Conservation (phyloP, 2,797 vertebrate genomes). For the Eulemur albifrons region DNA sequence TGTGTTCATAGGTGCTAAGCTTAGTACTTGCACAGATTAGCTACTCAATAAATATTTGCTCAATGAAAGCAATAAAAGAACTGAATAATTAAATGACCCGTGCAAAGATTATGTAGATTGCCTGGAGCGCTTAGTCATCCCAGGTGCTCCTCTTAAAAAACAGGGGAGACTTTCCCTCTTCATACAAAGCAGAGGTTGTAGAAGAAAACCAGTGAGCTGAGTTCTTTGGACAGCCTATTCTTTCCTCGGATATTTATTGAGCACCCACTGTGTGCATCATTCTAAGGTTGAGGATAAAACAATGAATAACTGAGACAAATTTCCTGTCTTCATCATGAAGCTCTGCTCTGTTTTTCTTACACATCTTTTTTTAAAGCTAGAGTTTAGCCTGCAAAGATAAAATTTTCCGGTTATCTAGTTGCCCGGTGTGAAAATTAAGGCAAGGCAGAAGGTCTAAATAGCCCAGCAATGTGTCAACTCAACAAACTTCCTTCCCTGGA, state of each 20-base stretch:
- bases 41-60: not conserved
- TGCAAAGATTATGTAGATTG: not conserved
- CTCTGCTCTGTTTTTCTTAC: not conserved
- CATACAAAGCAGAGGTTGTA: not conserved
- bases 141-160: not conserved
- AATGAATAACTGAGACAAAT: not conserved
- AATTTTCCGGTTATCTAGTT: not conserved
- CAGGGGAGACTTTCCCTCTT: not conserved
- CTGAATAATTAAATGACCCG: not conserved
- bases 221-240: fast-evolving
- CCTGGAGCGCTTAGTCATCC: not conserved
- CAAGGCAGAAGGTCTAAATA: not conserved
- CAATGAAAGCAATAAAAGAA: not conserved
- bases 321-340: not conserved
- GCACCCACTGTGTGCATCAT: not conserved
- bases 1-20: not conserved
- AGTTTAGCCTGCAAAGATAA: not conserved
- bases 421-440: not conserved
- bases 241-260: not conserved
- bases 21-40: not conserved
- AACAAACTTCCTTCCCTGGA: not conserved
- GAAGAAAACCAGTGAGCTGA: not conserved
- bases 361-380: not conserved
- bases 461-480: not conserved
- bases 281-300: not conserved